Conservation (phyloP, 1,140 invertebrate species). For the Cotesia chilonis region DNA sequence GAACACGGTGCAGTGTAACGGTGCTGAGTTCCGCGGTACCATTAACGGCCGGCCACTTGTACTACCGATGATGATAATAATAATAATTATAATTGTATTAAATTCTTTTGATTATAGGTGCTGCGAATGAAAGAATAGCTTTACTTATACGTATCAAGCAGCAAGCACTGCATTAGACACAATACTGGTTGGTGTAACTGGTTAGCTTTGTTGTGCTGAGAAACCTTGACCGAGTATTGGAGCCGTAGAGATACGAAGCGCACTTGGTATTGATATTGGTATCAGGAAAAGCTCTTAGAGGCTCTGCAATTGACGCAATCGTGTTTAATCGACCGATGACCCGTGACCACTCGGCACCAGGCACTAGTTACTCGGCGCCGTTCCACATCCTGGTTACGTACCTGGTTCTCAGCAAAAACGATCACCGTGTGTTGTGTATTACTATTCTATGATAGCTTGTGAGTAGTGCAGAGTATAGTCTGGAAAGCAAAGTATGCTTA, state of each 20-base stretch:
- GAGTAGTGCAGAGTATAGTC: too few relatives aligned
- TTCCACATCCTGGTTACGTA: constrained; percentile 25
- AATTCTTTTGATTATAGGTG: constrained; percentile 6
- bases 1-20: constrained; percentile 32
- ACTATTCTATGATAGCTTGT: background rate
- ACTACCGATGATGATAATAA: constrained; percentile 24
- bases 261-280: background rate
- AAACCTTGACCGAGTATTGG: constrained; percentile 32
- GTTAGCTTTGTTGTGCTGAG: too few relatives aligned
- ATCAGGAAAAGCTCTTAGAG: background rate
- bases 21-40: constrained; percentile 27
- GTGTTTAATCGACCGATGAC: constrained; percentile 29
- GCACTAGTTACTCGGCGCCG: constrained; percentile 7
- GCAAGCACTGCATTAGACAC: too few relatives aligned
- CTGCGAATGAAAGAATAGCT: background rate
- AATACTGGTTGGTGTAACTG: too few relatives aligned
- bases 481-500: background rate
- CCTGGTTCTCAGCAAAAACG: constrained; percentile 11
- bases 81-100: background rate
- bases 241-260: background rate
- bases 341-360: constrained; percentile 31
- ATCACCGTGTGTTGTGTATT: background rate
- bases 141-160: background rate
- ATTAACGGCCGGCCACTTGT: constrained; percentile 3
- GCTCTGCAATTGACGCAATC: constrained; percentile 19